A percentile compares a stretch with the other conserved stretches of the same genome.
These are phyloP conservation scores for Tetropium fuscum DNA, from an alignment of 2,888 invertebrate genomes.

Conservation along the genomic window DNA sequence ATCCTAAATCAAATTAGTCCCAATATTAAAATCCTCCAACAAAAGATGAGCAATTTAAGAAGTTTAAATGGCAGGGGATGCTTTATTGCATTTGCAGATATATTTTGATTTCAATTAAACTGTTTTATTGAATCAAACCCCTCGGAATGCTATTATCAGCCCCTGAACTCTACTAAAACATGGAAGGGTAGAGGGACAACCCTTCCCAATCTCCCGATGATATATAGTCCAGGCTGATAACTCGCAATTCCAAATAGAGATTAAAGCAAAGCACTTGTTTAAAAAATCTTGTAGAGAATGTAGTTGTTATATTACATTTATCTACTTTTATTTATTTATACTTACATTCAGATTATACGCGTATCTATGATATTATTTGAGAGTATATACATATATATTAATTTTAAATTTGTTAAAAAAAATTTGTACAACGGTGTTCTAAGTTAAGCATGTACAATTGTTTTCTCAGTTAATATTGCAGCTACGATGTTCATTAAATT, in stretches of 20 bases:
- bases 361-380: too few relatives aligned
- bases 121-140: slow-evolving; percentile 63
- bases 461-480: too few relatives aligned
- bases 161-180: slow-evolving; percentile 47
- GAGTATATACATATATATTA: too few relatives aligned
- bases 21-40: slow-evolving; percentile 42
- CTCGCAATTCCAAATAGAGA: neutral
- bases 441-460: too few relatives aligned
- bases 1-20: slow-evolving; percentile 28
- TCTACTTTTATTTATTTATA: too few relatives aligned
- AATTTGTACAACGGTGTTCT: too few relatives aligned
- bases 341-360: too few relatives aligned
- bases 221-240: slow-evolving; percentile 8
- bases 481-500: too few relatives aligned
- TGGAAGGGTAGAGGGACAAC: slow-evolving; percentile 50
- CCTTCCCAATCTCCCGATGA: slow-evolving; percentile 30
- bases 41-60: slow-evolving; percentile 46
- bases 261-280: neutral
- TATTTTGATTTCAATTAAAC: slow-evolving; percentile 66
- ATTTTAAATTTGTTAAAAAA: too few relatives aligned
- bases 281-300: too few relatives aligned
- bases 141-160: slow-evolving; percentile 63
- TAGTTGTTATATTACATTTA: too few relatives aligned
- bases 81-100: slow-evolving; percentile 56
- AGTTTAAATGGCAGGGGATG: slow-evolving; percentile 54